These are phyloP conservation scores for Diabrotica virgifera DNA, from an alignment of 1,140 invertebrate species.

Conservation along the genomic window DNA sequence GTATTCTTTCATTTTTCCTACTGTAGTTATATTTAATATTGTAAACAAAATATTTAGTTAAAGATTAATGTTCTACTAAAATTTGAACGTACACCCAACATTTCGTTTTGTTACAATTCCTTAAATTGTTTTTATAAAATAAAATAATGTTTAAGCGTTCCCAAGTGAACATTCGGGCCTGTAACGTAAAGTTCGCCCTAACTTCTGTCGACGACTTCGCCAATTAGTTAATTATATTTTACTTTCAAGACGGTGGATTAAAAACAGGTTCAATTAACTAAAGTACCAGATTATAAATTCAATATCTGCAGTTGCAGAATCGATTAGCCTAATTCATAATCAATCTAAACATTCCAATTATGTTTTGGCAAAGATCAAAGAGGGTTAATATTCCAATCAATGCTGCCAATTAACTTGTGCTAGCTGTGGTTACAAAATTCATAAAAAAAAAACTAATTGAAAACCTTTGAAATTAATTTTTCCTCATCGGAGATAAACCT, in stretches of 20 bases:
- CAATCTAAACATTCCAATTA: conserved; percentile 48
- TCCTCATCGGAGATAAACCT: no score
- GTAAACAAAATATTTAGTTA: no score
- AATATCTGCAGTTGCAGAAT: conserved; percentile 39
- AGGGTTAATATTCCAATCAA: conserved; percentile 45
- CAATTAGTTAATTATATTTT: conserved; percentile 23
- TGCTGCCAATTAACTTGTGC: conserved; percentile 47
- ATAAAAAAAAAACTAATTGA: conserved; percentile 50
- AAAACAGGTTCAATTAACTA: conserved; percentile 31
- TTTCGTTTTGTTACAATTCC: no score
- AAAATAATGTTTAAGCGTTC: no score
- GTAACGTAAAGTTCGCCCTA: background rate
- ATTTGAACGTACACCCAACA: no score
- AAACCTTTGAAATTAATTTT: conserved; percentile 30
- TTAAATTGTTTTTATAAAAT: no score
- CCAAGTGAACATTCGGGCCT: conserved; percentile 9
- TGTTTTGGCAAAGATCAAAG: conserved; percentile 45
- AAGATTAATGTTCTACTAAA: no score
- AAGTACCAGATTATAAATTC: conserved; percentile 40
- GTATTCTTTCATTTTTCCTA: no score
- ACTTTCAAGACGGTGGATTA: conserved; percentile 18
- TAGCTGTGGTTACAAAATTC: conserved; percentile 45
- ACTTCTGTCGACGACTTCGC: conserved; percentile 11
- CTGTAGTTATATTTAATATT: no score
- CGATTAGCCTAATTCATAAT: conserved; percentile 43